These are phyloP conservation scores for Clostera curtula DNA, from an alignment of 2,888 invertebrate species.

Conservation along the genomic window DNA sequence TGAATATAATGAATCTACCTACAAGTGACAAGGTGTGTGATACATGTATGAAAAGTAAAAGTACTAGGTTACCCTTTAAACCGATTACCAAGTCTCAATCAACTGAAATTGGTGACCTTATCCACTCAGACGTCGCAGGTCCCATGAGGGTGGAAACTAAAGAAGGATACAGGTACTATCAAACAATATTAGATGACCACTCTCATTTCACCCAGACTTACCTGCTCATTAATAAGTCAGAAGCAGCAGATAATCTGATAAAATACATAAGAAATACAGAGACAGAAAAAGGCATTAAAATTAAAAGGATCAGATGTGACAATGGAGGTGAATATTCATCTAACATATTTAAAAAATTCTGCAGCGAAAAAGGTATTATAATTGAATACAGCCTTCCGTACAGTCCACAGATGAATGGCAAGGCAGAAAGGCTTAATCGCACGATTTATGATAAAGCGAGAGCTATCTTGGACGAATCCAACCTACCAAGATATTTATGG, in stretches of 20 bases:
- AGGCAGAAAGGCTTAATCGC: slow-evolving; percentile 5
- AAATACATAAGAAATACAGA: not conserved
- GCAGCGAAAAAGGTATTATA: not conserved
- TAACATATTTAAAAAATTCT: not conserved
- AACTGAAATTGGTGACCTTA: not conserved
- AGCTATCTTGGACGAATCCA: slow-evolving; percentile 8
- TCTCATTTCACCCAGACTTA: not conserved
- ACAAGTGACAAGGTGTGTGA: not conserved
- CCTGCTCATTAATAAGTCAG: not conserved
- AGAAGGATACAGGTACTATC: not conserved
- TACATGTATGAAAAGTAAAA: not conserved
- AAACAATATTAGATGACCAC: not conserved
- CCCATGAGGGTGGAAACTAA: not conserved
- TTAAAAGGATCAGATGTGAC: not conserved
- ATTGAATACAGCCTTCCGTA: not conserved
- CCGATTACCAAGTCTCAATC: not conserved
- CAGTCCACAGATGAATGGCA: slow-evolving; percentile 2
- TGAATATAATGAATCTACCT: not conserved
- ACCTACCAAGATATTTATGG: slow-evolving; percentile 9
- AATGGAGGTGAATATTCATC: not conserved
- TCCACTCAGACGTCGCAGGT: not conserved
- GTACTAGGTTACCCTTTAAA: not conserved
- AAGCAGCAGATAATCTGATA: not conserved
- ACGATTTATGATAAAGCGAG: slow-evolving; percentile 9
- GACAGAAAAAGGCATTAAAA: not conserved